Conservation (phyloP, 2,113 vertebrate species). For the Lagenorhynchus albirostris region DNA sequence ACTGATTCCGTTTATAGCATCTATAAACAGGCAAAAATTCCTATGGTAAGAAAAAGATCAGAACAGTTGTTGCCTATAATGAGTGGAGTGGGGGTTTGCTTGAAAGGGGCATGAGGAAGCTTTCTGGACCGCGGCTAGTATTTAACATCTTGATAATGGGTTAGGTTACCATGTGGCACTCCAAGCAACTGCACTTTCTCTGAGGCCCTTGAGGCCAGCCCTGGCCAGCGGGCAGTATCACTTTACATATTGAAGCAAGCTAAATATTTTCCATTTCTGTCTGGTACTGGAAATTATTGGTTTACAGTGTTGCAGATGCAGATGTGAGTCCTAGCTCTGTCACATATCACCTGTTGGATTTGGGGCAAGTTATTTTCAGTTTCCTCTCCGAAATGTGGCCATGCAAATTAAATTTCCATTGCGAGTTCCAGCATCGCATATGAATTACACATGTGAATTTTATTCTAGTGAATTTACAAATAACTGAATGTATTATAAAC, state of each 20-base stretch:
- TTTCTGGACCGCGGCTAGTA: no score
- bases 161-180: background rate
- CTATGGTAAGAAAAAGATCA: no score
- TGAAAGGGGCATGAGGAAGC: no score
- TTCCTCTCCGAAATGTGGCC: background rate
- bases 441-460: background rate
- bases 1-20: no score
- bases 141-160: no score
- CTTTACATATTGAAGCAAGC: background rate
- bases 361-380: background rate
- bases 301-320: background rate
- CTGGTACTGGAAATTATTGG: background rate
- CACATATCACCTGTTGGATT: background rate
- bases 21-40: no score
- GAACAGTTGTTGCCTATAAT: no score
- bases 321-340: background rate
- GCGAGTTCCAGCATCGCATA: background rate
- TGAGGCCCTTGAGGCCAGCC: background rate
- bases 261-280: background rate
- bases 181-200: background rate
- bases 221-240: background rate
- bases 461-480: background rate
- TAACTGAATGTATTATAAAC: background rate
- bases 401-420: background rate
- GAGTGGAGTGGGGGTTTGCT: no score